Evolutionary conservation across 2,113 vertebrate genomes (phyloP).

Genomic region (Mystacornis crossleyi): DNA sequence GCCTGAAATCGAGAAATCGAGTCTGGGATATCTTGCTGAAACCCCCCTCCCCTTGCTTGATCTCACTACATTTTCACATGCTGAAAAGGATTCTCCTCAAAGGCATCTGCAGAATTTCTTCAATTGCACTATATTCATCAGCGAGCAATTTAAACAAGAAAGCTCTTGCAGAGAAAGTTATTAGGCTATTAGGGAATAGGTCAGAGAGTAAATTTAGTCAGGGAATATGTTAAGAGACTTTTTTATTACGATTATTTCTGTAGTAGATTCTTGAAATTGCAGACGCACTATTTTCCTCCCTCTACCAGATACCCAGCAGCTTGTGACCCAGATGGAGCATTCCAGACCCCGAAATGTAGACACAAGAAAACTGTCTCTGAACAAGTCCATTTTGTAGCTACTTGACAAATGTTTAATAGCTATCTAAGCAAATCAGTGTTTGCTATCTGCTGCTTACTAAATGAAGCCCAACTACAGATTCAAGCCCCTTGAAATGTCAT

Average conservation of each 20-base stretch:
- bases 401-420: background rate
- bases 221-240: background rate
- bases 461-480: background rate
- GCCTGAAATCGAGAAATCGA: background rate
- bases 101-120: background rate
- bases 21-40: background rate
- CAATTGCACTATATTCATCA: background rate
- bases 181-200: background rate
- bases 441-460: background rate
- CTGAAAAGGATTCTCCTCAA: background rate
- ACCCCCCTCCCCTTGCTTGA: fast-evolving
- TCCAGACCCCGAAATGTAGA: background rate
- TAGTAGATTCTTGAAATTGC: background rate
- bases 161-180: background rate
- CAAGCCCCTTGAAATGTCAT: background rate
- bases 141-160: background rate
- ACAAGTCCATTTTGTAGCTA: background rate
- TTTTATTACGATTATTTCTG: background rate
- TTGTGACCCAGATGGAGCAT: background rate
- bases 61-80: background rate
- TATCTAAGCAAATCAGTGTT: background rate
- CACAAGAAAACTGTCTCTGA: background rate
- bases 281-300: background rate
- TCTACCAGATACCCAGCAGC: background rate
- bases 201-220: background rate